phyloP scores from a whole-genome alignment of 2,797 vertebrate genomes.

The Trichosurus vulpecula region DNA sequence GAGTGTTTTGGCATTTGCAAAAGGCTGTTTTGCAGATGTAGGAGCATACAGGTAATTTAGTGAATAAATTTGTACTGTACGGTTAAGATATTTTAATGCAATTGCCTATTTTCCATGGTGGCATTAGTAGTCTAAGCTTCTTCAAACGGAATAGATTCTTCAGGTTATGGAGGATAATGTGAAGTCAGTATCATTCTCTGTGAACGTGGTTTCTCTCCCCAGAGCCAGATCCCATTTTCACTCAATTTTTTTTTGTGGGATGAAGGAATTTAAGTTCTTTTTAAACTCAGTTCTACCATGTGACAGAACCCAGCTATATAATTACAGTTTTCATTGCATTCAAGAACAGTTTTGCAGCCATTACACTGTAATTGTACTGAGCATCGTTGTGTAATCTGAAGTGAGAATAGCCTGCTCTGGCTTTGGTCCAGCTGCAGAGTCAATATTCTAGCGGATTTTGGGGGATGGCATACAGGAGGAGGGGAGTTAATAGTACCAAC shows the following conservation, averaged over 20 bases:
- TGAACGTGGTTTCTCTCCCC: constrained; percentile 47
- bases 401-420: background rate
- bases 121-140: constrained; percentile 15
- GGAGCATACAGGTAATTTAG: background rate
- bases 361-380: constrained; percentile 55
- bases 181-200: constrained; percentile 30
- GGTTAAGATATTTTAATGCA: constrained; percentile 51
- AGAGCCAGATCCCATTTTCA: constrained; percentile 30
- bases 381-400: constrained; percentile 17
- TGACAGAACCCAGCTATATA: constrained; percentile 51
- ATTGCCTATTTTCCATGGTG: constrained; percentile 28
- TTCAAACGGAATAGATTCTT: constrained; percentile 6
- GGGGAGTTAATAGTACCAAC: background rate
- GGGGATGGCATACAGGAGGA: background rate
- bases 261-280: constrained; percentile 69
- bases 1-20: constrained; percentile 51
- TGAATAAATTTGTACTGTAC: constrained; percentile 45
- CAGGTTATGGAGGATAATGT: background rate
- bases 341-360: constrained; percentile 45
- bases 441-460: background rate
- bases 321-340: constrained; percentile 59
- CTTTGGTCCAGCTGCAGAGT: constrained; percentile 43
- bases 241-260: background rate
- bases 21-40: constrained; percentile 56
- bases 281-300: constrained; percentile 61